phyloP scores from a whole-genome alignment of 2,888 invertebrate genomes.

The Abrostola triplasia region DNA sequence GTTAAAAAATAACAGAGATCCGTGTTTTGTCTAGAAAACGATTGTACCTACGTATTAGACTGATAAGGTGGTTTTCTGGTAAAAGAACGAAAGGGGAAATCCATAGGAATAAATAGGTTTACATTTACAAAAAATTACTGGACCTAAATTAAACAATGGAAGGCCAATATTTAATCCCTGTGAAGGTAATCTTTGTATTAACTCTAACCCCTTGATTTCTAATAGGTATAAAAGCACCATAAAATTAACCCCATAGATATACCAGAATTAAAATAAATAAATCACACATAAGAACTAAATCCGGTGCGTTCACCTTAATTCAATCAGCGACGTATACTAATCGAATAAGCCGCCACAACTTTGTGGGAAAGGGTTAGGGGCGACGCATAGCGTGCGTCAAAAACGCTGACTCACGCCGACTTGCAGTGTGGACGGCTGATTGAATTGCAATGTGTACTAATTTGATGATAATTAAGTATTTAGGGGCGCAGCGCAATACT shows the following conservation, averaged over 20 bases:
- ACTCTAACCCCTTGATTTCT: not conserved
- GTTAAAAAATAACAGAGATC: no score
- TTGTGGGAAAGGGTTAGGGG: constrained; percentile 71
- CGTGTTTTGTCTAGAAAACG: no score
- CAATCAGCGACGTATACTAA: constrained; percentile 84
- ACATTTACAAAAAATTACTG: not conserved
- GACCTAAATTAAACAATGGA: no score
- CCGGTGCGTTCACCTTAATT: constrained; percentile 82
- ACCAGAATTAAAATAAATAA: constrained; percentile 47
- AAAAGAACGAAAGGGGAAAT: no score
- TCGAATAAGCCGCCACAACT: constrained; percentile 85
- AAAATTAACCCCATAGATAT: constrained; percentile 66
- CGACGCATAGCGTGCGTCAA: constrained; percentile 58
- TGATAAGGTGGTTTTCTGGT: no score
- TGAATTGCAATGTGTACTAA: constrained; percentile 53
- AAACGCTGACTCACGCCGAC: constrained; percentile 62
- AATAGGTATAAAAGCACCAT: constrained; percentile 10
- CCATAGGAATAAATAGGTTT: not conserved
- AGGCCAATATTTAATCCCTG: not conserved
- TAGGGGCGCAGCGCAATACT: constrained; percentile 11
- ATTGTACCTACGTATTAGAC: no score
- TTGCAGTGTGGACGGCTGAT: constrained; percentile 10
- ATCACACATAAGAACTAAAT: constrained; percentile 50
- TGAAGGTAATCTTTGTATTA: not conserved
- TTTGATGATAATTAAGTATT: constrained; percentile 42